Base-by-base conservation (phyloP, 2,888 invertebrate species). In the Drosophila meridionalis region DNA sequence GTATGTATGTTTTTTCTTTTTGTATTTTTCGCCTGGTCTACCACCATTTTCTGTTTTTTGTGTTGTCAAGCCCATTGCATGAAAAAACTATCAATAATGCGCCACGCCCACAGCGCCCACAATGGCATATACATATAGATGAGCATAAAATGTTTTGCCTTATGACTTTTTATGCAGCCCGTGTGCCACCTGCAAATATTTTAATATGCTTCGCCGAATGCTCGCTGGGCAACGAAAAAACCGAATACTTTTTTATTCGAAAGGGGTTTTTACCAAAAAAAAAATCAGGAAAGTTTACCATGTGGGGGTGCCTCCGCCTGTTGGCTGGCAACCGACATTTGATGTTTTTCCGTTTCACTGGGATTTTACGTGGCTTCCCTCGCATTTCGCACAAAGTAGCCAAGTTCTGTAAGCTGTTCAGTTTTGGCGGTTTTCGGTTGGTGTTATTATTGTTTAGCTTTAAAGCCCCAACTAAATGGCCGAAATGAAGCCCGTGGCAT, bases 81-180 rank as follows among this genome's bases (percentile, higher is more conserved):
- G 48, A 52, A 77, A 87, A 84, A 84, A 85, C 85, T 85, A 85
- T 85, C 89, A 85, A 85, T 89, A 85, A 85, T 89, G 71, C 75
- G 84, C 61, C 85, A 78, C 76, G 55, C 87, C 81, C 81, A 52
- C 61, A 48, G 57, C 69, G 57, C 34, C 47, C 62, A 57, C 55
- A 65, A 3, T 5, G n/a, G 42, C 47, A 53, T 30, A 60, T 56
- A 56, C 52, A 64, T 63, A 63, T 52, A 64, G 65, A 70, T 65
- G 59, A 68, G 69, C 57, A 78, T 86, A 78, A 83, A 90, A 81
- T 78, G 87, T 85, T 85, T 87, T 84, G 90, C 87, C 81, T 90
- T 88, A 88, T 87, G 83, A 88, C 83, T 88, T 90, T 90, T 90
- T 88, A 83, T 84, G 83, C 83, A 78, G 73, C 69, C 11, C 62